Conservation (phyloP, 2,113 vertebrate species). For the Campylorhamphus procurvoides region DNA sequence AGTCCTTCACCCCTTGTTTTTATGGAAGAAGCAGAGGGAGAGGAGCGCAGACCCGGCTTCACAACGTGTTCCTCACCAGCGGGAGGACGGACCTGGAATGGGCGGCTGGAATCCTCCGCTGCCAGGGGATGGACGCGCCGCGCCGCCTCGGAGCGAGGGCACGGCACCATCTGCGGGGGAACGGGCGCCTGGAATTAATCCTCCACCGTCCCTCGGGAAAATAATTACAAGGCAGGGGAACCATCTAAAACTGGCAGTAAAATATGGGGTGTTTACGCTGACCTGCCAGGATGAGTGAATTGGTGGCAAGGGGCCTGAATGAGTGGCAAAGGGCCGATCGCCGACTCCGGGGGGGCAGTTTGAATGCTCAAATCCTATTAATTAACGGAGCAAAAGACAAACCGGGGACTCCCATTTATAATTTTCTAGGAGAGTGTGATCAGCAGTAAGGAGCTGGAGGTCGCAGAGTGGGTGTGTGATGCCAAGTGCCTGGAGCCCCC, state of each 20-base stretch:
- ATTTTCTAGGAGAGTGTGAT: not conserved
- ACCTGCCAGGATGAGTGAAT: not conserved
- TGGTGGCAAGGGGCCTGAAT: not conserved
- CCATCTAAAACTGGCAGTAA: not conserved
- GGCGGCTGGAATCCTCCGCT: not conserved
- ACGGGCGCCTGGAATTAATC: not conserved
- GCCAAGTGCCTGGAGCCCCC: not conserved
- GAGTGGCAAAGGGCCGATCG: not conserved
- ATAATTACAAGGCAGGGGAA: not conserved
- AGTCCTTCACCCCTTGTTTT: not conserved
- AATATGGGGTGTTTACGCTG: not conserved
- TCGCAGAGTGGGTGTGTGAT: not conserved
- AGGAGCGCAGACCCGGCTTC: not conserved
- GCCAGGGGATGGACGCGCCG: not conserved
- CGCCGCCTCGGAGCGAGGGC: not conserved
- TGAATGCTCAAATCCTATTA: not conserved
- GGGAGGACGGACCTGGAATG: not conserved
- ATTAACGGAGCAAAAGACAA: not conserved
- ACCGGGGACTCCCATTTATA: not conserved
- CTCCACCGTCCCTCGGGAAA: not conserved
- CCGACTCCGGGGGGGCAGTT: not conserved
- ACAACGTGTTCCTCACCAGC: fast-evolving
- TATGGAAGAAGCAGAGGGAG: fast-evolving
- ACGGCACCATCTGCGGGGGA: not conserved
- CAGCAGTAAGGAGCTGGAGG: not conserved